phyloP scores from a whole-genome alignment of 2,888 invertebrate genomes.

The Margaritifera margaritifera region DNA sequence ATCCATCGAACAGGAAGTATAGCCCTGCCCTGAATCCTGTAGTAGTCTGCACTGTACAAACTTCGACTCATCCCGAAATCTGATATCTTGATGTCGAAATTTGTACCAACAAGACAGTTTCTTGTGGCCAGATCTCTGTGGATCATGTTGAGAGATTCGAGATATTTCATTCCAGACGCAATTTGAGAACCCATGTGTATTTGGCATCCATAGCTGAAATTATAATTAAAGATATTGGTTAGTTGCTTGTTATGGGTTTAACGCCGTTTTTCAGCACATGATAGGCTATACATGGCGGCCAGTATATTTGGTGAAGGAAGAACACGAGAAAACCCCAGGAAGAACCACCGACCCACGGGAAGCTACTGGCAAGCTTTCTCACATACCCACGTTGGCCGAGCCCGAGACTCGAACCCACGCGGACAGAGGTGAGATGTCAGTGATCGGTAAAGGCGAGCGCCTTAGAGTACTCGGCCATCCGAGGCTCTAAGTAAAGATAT shows the following conservation, averaged over 20 bases:
- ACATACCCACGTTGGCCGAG: no score
- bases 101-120: slow-evolving; percentile 89
- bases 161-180: slow-evolving; percentile 91
- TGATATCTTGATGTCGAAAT: slow-evolving; percentile 78
- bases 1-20: slow-evolving; percentile 91
- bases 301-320: no score
- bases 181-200: slow-evolving; percentile 89
- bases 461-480: neutral
- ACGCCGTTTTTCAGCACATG: no score
- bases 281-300: no score
- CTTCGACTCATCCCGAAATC: slow-evolving; percentile 73
- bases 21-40: slow-evolving; percentile 85
- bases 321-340: no score
- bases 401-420: no score
- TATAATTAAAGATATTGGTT: slow-evolving; percentile 22
- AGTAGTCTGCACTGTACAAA: slow-evolving; percentile 81
- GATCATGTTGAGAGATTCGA: slow-evolving; percentile 90
- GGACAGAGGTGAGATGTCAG: no score
- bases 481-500: neutral
- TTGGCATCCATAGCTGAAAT: slow-evolving; percentile 85
- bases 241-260: neutral
- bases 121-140: slow-evolving; percentile 91
- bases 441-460: no score
- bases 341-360: no score
- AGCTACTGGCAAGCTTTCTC: no score